These are phyloP conservation scores for Zoroaster sp. DNA, from an alignment of 53 echinoderm and acorn worm genomes.

Conservation along the genomic window DNA sequence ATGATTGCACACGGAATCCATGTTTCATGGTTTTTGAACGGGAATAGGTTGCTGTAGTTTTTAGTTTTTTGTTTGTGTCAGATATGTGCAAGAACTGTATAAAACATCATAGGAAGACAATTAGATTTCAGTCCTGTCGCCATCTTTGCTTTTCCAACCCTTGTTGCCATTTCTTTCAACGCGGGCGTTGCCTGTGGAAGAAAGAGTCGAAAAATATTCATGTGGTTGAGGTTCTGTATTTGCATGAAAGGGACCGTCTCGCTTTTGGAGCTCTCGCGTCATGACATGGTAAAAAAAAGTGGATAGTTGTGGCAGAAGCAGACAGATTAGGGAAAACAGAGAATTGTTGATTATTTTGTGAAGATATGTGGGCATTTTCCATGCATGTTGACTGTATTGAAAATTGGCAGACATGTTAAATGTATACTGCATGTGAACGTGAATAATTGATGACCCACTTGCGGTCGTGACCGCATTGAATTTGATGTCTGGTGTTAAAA, in stretches of 20 bases:
- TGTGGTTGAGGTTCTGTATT: slow-evolving; percentile 43
- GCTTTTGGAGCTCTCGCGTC: background rate
- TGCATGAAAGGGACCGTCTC: slow-evolving; percentile 49
- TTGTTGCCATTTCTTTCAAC: slow-evolving; percentile 55
- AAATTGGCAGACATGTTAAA: slow-evolving; percentile 26
- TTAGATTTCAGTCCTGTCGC: slow-evolving; percentile 67
- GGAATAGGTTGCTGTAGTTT: slow-evolving; percentile 40
- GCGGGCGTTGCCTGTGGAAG: slow-evolving; percentile 65
- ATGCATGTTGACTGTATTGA: background rate
- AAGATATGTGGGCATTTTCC: slow-evolving; percentile 11
- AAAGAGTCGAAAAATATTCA: slow-evolving; percentile 44
- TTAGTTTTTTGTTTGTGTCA: slow-evolving; percentile 48
- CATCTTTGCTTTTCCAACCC: slow-evolving; percentile 68
- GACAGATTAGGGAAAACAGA: background rate
- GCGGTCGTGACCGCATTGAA: background rate
- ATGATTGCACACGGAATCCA: slow-evolving; percentile 15
- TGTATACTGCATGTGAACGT: background rate
- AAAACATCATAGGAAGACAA: slow-evolving; percentile 66
- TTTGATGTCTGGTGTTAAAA: background rate
- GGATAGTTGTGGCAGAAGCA: background rate
- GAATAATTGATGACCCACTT: slow-evolving; percentile 40
- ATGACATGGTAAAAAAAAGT: background rate
- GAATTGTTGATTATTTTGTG: background rate
- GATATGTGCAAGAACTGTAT: slow-evolving; percentile 62
- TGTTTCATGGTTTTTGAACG: slow-evolving; percentile 20